Conservation (phyloP, 2,888 invertebrate genomes). For the Callyntrura guangdongensis region DNA sequence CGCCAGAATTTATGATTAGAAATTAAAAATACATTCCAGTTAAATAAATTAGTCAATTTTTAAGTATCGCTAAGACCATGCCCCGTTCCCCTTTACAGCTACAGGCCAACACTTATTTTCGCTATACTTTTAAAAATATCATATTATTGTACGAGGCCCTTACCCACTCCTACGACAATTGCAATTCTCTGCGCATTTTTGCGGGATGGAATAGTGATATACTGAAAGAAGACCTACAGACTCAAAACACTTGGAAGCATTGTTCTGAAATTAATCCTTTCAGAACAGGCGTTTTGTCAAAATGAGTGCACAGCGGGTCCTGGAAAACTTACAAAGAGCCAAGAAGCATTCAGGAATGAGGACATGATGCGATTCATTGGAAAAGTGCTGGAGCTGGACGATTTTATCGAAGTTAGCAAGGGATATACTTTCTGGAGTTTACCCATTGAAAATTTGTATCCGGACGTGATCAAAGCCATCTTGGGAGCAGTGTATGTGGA, state of each 20-base stretch:
- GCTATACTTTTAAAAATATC: background rate
- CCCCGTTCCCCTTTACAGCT: no score
- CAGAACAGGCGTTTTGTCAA: background rate
- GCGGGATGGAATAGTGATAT: background rate
- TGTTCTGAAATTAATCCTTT: background rate
- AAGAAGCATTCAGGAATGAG: background rate
- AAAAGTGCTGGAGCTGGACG: background rate
- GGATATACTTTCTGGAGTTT: background rate
- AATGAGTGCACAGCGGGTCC: no score
- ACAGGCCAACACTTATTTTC: background rate
- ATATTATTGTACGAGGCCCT: constrained; percentile 22
- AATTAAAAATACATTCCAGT: no score
- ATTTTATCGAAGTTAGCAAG: background rate
- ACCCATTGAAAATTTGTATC: background rate
- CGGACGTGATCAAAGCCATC: background rate
- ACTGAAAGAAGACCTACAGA: background rate
- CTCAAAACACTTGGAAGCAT: constrained; percentile 1
- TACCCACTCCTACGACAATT: constrained; percentile 2
- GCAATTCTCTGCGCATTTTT: background rate
- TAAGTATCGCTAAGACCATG: no score
- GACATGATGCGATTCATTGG: background rate
- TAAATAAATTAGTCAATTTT: no score
- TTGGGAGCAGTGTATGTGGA: constrained; percentile 52
- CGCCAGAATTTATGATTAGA: no score
- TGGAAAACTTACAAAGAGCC: background rate